Base-by-base conservation (phyloP, 2,113 vertebrate species). In the Cranoglanis bouderius region DNA sequence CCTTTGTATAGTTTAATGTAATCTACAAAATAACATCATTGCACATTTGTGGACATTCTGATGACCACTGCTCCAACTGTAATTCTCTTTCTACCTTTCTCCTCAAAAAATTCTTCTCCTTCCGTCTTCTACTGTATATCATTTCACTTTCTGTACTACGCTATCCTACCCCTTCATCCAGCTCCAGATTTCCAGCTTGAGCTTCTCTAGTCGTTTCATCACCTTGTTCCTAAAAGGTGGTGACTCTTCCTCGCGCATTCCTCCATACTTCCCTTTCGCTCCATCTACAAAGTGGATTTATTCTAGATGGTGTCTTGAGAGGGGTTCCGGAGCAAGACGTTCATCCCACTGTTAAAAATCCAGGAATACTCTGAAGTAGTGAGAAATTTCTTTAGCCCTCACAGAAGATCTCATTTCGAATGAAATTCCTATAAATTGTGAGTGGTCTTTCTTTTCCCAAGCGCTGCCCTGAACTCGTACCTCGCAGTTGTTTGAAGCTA, bases 401-500 rank as follows among this genome's bases (percentile, higher is more conserved):
- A 53, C 46, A 32, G 49, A 53, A 80, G 46, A 53, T n/a, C 32
- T 82, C 32, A 24, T 35, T 35, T 82, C 1, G 2, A 80, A 8
- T 55, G 72, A 46, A 72, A 55, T 55, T 18, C 53, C 53, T 55
- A 18, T 2, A 38, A 19, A 75, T 43, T 43, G 72, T 74, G 38
- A 40, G 72, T 2, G 38, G 38, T 9, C 53, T 57, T 82, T 4
- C 19, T 43, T 83, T 40, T 61, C 80, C 80, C 53, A 38, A 12
- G 3, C 19, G 53, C 32, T 57, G 49, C 6, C 65, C 38, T 78
- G 82, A 21, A n/a, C 26, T 51, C 12, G 57, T 32, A 82, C 59
- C 63, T 51, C 57, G 84, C 91, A 75, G 75, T 80, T 91, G 88
- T 90, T 82, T 89, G 55, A 89, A 67, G 78, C 78, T 35, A 72